Conservation (phyloP, 1,140 invertebrate species). For the Diuraphis noxia region DNA sequence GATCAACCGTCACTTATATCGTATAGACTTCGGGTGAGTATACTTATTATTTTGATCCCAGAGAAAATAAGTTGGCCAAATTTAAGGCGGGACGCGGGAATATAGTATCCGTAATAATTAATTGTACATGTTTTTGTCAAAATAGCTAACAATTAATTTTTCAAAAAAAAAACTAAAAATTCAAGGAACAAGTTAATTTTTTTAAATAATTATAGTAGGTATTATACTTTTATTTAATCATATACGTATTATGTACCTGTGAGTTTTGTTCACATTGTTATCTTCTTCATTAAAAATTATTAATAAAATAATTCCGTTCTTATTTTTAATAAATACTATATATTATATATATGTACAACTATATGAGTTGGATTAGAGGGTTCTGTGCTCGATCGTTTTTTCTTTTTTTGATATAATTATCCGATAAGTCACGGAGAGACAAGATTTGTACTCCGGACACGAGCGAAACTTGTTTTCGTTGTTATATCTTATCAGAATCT, state of each 20-base stretch:
- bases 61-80: background rate
- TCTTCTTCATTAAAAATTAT: background rate
- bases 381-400: background rate
- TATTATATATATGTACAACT: background rate
- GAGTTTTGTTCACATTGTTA: background rate
- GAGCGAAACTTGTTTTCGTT: background rate
- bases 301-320: background rate
- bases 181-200: background rate
- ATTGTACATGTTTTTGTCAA: background rate
- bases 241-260: background rate
- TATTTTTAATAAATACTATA: background rate
- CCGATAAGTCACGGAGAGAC: constrained; percentile 25
- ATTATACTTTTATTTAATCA: too few relatives aligned
- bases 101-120: background rate
- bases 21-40: background rate
- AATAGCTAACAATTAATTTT: background rate
- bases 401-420: constrained; percentile 4
- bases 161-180: background rate
- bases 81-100: too few relatives aligned
- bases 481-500: constrained; percentile 1
- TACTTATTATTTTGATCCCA: background rate
- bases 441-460: background rate
- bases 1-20: background rate
- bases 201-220: constrained; percentile 13
- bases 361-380: background rate